A percentile compares a stretch with the other conserved stretches of the same genome.
Evolutionary conservation across 2,113 vertebrate genomes (phyloP).

Genomic region (Monopterus albus): DNA sequence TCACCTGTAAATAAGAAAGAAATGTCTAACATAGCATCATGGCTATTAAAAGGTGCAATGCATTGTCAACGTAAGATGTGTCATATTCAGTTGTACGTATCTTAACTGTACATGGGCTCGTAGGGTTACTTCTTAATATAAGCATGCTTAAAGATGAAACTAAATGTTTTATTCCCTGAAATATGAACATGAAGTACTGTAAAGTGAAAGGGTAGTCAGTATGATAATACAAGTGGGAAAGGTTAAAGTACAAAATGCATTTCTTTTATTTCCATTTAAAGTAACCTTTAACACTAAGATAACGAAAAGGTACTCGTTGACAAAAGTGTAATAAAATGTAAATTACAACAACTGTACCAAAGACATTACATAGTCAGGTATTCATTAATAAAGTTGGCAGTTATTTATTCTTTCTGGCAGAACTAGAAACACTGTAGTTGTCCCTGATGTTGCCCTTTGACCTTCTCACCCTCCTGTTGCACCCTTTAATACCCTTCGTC

Average conservation of each 20-base stretch:
- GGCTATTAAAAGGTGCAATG: slow-evolving; percentile 83
- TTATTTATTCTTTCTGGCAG: neutral
- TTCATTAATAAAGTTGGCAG: accelerated
- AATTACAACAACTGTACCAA: neutral
- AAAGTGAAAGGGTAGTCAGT: neutral
- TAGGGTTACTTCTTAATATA: neutral
- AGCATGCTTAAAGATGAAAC: neutral
- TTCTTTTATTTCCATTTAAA: too few relatives aligned
- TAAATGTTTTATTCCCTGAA: too few relatives aligned
- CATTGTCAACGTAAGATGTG: neutral
- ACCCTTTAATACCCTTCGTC: slow-evolving; percentile 80
- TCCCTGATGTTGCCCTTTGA: slow-evolving; percentile 9
- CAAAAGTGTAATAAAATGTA: neutral
- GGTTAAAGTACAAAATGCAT: neutral
- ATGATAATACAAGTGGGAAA: neutral
- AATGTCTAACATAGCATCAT: slow-evolving; percentile 43
- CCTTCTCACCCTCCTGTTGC: slow-evolving; percentile 61
- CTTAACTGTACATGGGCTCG: neutral
- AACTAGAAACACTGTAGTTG: neutral
- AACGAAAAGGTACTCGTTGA: neutral
- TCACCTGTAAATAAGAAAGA: slow-evolving; percentile 55
- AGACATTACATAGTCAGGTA: too few relatives aligned
- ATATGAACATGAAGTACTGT: too few relatives aligned
- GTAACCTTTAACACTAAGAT: neutral
- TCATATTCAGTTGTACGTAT: neutral